Evolutionary conservation across 2,113 vertebrate genomes (phyloP), one percentile per base, ranked within the genome.

Genomic region (Clupea harengus): DNA sequence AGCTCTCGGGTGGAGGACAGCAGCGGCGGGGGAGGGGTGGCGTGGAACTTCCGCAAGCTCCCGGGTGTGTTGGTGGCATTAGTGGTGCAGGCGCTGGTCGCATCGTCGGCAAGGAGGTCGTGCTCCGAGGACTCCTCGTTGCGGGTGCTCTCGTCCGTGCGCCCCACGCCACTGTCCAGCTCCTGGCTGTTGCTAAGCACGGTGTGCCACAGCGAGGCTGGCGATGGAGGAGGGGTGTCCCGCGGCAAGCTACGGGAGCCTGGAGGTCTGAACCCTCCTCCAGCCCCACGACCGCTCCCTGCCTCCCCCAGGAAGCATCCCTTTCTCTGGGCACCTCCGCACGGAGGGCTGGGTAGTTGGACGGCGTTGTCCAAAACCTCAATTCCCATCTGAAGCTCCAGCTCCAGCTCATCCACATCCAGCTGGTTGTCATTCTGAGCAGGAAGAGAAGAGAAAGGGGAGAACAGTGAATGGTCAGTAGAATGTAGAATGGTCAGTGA

Each of bases 71-170:
- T 95, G 90, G 92, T 93, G 87, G 93, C 91, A 85, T 90, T 94
- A 2, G 95, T 95, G 87, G 95, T 95, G 86, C 93, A 93, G 28
- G 91, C 91, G 4, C 95, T 97, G 81, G 93, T 96, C 22, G 94
- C 93, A 57, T 96, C 95, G 0, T 97, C 96, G 0, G 94, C 96
- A 45, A 97, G 92, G 60, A 96, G 92, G 89, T 97, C 96, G 0
- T 96, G 96, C 81, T 97, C 96, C 0, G 96, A 97, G 54, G 95
- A 96, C 93, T 97, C 96, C 87, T 97, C 96, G 0, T 95, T 96
- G 47, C 96, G 95, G 0, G 96, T 96, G 91, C 96, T 97, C 87
- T 97, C 96, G 0, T 97, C 96, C 0, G 97, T 97, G 11, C 96
- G 94, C 17, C 96, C 97, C 32, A 97, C 95, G 0, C 97, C 97